Conservation (phyloP, 2,888 invertebrate genomes). For the Incurvaria masculella region DNA sequence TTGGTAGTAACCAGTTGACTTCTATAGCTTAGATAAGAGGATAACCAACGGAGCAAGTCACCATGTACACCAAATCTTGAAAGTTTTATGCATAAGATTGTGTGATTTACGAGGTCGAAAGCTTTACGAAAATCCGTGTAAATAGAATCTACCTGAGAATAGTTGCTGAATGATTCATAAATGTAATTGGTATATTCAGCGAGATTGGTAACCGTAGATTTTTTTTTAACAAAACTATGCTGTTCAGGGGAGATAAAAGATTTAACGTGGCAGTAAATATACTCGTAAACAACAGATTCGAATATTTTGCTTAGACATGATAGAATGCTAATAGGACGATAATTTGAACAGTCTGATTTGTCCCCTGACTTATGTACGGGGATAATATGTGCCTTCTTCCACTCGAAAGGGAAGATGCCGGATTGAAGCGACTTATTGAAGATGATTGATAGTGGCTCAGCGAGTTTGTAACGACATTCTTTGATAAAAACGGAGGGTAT, state of each 20-base stretch:
- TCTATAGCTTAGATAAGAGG: too few species aligned
- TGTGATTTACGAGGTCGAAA: too few species aligned
- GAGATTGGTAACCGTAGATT: neutral
- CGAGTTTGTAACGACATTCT: neutral
- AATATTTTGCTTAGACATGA: constrained; percentile 9
- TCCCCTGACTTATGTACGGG: constrained; percentile 12
- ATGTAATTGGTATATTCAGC: neutral
- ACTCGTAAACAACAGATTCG: constrained; percentile 8
- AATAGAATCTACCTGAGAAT: too few species aligned
- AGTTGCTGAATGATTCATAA: too few species aligned
- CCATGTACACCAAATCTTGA: too few species aligned
- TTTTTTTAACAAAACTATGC: neutral
- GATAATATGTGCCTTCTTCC: constrained; percentile 10
- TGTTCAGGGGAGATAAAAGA: neutral
- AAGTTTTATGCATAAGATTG: too few species aligned
- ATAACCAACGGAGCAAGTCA: too few species aligned
- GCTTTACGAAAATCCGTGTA: too few species aligned
- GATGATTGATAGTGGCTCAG: neutral
- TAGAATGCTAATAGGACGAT: constrained; percentile 12
- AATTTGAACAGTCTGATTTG: constrained; percentile 3
- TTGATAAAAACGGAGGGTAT: too few species aligned
- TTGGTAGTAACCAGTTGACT: too few species aligned
- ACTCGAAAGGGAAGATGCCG: constrained; percentile 9
- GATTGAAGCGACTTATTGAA: constrained; percentile 8
- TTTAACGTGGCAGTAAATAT: neutral